Conservation (phyloP, 37 sponge, comb jelly and placozoan species). For the Halichondria panicea region DNA sequence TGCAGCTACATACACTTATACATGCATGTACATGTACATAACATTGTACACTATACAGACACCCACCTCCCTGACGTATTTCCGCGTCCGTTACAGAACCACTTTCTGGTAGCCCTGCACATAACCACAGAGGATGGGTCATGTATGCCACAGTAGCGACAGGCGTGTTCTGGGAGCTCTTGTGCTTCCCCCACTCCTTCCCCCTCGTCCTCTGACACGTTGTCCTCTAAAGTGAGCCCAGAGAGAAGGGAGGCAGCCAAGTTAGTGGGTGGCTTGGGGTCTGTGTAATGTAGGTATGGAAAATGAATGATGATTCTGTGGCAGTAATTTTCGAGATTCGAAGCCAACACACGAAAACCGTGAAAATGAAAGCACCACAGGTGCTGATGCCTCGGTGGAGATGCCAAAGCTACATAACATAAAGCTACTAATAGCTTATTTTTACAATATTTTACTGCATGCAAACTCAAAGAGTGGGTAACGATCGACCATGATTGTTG, state of each 20-base stretch:
- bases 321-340: no score
- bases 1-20: not conserved
- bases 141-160: conserved; percentile 94
- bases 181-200: conserved; percentile 21
- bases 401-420: no score
- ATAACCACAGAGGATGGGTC: conserved; percentile 95
- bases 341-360: no score
- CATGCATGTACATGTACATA: not conserved
- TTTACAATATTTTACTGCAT: no score
- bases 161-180: conserved; percentile 77
- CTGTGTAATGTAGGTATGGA: no score
- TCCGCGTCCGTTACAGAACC: conserved; percentile 99
- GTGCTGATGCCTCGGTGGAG: no score
- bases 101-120: conserved; percentile 89
- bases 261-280: not conserved
- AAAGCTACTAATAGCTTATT: no score
- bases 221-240: conserved; percentile 51
- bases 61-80: conserved; percentile 91
- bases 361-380: no score
- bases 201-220: conserved; percentile 50
- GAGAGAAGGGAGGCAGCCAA: conserved; percentile 15
- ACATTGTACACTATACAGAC: not conserved
- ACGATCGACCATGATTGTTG: no score
- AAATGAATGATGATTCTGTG: no score
- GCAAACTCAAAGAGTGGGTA: no score